These are phyloP conservation scores for Amphiprion ocellaris DNA, from an alignment of 2,113 vertebrate genomes.

Conservation along the genomic window DNA sequence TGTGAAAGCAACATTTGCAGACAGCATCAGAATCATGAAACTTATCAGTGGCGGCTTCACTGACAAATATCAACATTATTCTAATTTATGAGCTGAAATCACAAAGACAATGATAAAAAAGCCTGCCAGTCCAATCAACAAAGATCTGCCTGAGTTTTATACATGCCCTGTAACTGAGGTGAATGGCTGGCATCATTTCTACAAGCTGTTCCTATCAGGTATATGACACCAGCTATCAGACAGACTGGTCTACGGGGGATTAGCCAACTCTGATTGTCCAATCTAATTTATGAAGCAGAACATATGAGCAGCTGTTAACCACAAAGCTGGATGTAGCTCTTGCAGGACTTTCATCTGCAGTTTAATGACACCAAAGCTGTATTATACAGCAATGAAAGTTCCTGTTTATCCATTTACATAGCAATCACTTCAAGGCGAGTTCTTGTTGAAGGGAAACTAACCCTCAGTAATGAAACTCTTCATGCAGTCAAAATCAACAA, in stretches of 20 bases:
- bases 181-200: constrained; percentile 2
- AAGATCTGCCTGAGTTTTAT: constrained; percentile 6
- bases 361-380: neutral
- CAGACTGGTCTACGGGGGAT: constrained; percentile 14
- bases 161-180: neutral
- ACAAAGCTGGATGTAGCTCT: constrained; percentile 13
- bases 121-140: constrained; percentile 7
- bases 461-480: neutral
- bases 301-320: constrained; percentile 43
- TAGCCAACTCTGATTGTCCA: neutral
- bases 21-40: neutral
- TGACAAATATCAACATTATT: constrained; percentile 4
- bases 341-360: constrained; percentile 7
- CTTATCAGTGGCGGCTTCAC: too few species aligned
- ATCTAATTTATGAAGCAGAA: constrained; percentile 44
- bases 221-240: constrained; percentile 21
- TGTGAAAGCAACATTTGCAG: neutral
- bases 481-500: neutral
- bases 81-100: constrained; percentile 6
- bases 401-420: constrained; percentile 6
- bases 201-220: constrained; percentile 28
- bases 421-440: neutral
- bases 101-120: neutral
- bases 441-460: constrained; percentile 4
- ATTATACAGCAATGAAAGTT: neutral